Conservation (phyloP, 2,888 invertebrate genomes). For the Furcula furcula region DNA sequence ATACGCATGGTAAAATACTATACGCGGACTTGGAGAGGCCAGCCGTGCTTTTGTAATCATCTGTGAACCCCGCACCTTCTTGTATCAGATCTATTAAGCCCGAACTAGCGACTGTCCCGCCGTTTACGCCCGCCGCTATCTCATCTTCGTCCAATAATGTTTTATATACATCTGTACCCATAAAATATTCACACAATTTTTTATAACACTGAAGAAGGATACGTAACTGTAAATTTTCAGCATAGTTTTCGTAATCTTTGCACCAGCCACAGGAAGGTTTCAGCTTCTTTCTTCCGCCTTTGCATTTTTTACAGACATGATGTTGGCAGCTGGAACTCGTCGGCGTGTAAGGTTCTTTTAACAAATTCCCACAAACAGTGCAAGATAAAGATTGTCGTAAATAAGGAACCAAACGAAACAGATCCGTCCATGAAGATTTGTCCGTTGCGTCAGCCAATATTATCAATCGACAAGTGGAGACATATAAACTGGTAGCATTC, state of each 20-base stretch:
- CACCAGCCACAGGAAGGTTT: constrained; percentile 93
- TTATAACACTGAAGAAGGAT: constrained; percentile 94
- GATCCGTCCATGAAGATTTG: constrained; percentile 89
- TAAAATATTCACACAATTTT: constrained; percentile 92
- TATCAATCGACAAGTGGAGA: constrained; percentile 90
- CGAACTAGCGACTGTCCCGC: constrained; percentile 73
- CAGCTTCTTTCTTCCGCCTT: constrained; percentile 91
- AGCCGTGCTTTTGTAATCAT: constrained; percentile 87
- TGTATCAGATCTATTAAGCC: constrained; percentile 89
- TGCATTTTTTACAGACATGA: constrained; percentile 92
- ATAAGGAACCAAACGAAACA: constrained; percentile 91
- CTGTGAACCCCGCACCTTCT: constrained; percentile 90
- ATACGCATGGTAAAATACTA: constrained; percentile 88
- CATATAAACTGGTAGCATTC: constrained; percentile 92
- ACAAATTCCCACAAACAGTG: constrained; percentile 92
- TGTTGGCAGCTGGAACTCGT: constrained; percentile 91
- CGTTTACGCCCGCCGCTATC: constrained; percentile 74
- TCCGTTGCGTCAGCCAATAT: constrained; percentile 87
- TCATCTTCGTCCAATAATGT: constrained; percentile 79
- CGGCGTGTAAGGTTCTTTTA: constrained; percentile 91
- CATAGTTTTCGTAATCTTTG: constrained; percentile 90
- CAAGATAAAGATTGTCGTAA: constrained; percentile 93
- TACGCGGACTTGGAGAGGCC: constrained; percentile 88
- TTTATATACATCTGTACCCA: constrained; percentile 87
- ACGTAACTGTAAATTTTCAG: constrained; percentile 90